Base-by-base conservation (phyloP, 2,113 vertebrate species). In the zebrafish (Danio rerio) region DNA sequence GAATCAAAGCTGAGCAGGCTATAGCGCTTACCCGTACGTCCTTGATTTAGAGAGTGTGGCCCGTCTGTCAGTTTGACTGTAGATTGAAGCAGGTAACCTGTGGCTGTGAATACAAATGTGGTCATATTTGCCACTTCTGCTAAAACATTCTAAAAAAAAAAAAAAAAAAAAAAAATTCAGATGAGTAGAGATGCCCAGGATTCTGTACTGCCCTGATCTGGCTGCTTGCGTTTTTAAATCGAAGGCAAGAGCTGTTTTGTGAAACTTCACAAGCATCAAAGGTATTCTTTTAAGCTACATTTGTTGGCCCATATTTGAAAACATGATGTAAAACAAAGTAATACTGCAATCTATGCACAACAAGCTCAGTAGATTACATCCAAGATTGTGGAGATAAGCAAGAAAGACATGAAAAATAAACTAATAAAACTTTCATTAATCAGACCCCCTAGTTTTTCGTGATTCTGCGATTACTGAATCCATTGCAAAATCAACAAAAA, bases 1-100 rank as follows among this genome's bases (percentile, higher is more conserved):
- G 80, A 81, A 75, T 66, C 81, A 82, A 75, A 76, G 52, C 18
- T 65, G 49, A 66, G 61, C 69, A 68, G 69, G 62, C 68, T 83
- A 40, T 9, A 49, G 18, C 12, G 59, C 68, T 65, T 62, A 56
- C 50, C 71, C 45, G 20, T 56, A 31, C 42, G 49, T 66, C 78
- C 69, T 80, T 75, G 78, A 56, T 40, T 66, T 58, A 68, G 53
- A 66, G 16, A 58, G 52, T 13, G 49, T 45, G 80, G 20, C 69
- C 31, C 16, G 42, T 55, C 58, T 82, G 59, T 71, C 69, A 43
- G 6, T 80, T 40, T 42, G 63, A 65, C 80, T 74, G 45, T 52
- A 63, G 42, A 43, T 62, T 59, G 55, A 56, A 45, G 21, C 56
- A 81, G 47, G 68, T 50, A 52, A 72, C 47, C 0, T 50, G 47